phyloP scores from a whole-genome alignment of 1,140 invertebrate genomes.

The Pseudachorutes palmiensis region DNA sequence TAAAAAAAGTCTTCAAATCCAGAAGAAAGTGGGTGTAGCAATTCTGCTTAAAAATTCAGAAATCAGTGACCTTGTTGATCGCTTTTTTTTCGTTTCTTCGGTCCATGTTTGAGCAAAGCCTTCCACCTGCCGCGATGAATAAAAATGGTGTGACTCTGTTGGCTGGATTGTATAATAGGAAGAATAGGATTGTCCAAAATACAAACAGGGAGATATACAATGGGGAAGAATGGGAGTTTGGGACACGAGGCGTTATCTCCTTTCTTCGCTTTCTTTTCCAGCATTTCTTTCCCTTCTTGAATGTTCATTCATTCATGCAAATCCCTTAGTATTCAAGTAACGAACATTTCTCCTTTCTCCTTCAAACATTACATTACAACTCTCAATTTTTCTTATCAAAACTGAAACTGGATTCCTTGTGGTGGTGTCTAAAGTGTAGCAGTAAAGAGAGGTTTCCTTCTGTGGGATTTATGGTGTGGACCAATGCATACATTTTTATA shows the following conservation, averaged over 20 bases:
- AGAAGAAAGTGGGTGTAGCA: no score
- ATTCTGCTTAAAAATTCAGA: no score
- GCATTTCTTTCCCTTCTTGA: neutral
- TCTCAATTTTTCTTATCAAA: constrained; percentile 6
- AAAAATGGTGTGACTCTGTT: neutral
- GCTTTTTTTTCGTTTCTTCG: neutral
- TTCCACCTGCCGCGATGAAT: neutral
- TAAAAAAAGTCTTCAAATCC: no score
- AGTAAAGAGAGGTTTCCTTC: no score
- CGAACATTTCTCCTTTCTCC: neutral
- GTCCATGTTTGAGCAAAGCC: no score
- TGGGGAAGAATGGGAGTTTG: neutral
- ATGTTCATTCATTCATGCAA: constrained; percentile 9
- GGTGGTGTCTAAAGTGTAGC: no score
- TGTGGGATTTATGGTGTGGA: neutral
- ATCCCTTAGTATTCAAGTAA: constrained; percentile 9
- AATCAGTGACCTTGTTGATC: no score
- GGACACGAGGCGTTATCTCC: neutral
- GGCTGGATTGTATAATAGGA: neutral
- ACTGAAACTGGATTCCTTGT: neutral
- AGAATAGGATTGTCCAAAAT: neutral
- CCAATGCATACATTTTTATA: neutral
- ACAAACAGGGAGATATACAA: neutral
- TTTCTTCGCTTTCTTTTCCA: no score
- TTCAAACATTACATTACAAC: constrained; percentile 6